These are phyloP conservation scores for Peromyscus attwateri DNA, from an alignment of 2,797 vertebrate genomes.

Conservation along the genomic window DNA sequence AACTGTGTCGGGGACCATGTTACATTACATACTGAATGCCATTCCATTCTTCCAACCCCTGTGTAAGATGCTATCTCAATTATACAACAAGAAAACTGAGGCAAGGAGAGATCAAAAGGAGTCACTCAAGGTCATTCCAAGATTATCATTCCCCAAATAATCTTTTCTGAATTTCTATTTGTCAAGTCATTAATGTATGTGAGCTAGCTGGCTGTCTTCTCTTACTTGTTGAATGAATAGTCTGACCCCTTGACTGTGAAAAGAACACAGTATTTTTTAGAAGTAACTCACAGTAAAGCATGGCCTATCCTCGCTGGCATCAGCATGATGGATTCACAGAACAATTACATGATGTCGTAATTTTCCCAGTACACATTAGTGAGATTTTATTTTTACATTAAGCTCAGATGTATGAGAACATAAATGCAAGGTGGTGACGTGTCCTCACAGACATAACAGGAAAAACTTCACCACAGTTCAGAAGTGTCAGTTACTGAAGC, in stretches of 20 bases:
- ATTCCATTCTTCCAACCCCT: neutral
- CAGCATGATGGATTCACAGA: constrained; percentile 23
- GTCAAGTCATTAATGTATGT: neutral
- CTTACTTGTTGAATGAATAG: neutral
- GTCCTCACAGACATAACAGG: neutral
- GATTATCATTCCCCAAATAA: constrained; percentile 3
- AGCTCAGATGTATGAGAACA: neutral
- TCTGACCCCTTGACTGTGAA: neutral
- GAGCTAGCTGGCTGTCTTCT: neutral
- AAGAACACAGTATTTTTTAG: neutral
- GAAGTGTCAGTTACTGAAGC: neutral
- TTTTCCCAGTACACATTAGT: constrained; percentile 12
- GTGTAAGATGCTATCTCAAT: neutral
- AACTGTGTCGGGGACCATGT: neutral
- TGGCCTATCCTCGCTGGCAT: neutral
- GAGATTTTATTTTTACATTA: constrained; percentile 38
- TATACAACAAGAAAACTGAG: constrained; percentile 29
- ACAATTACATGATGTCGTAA: neutral
- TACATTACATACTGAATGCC: neutral
- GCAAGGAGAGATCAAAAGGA: neutral
- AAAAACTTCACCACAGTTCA: constrained; percentile 19
- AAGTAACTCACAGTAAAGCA: neutral
- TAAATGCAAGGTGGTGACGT: neutral
- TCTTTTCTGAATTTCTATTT: constrained; percentile 7
- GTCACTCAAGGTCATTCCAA: constrained; percentile 7